Evolutionary conservation across 1,140 invertebrate species (phyloP).

Genomic region (Acyrthosiphon pisum): DNA sequence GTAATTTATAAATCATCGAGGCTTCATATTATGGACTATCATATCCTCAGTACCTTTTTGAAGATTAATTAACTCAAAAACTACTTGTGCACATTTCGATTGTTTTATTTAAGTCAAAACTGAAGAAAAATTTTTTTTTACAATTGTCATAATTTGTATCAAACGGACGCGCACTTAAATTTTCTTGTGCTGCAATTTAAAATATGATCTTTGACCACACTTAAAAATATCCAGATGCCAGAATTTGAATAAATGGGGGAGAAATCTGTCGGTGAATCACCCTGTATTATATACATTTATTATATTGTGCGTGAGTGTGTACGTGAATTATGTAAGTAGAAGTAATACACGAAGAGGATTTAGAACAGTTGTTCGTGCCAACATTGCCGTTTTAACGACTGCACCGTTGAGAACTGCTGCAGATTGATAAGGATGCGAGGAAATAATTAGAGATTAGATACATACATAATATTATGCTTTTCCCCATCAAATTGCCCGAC

Average conservation of each 20-base stretch:
- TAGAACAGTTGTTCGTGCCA: neutral
- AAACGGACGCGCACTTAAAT: no score
- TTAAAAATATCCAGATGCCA: neutral
- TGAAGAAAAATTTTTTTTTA: no score
- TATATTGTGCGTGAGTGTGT: neutral
- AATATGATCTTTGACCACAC: no score
- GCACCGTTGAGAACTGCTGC: neutral
- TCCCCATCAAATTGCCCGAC: neutral
- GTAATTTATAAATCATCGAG: no score
- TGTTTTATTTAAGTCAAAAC: no score
- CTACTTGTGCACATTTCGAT: no score
- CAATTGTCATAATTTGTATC: no score
- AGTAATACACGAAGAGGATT: neutral
- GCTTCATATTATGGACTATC: no score
- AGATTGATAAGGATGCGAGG: neutral
- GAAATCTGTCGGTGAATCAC: neutral
- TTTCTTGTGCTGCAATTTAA: no score
- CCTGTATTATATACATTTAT: neutral
- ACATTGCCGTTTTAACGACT: conserved; percentile 10
- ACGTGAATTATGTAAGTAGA: neutral
- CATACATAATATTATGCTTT: neutral
- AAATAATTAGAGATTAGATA: conserved; percentile 33
- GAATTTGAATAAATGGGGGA: neutral
- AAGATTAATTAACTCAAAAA: no score
- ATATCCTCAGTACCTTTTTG: no score